Percentiles rank a stretch among this genome's conserved stretches.
phyloP scores from a whole-genome alignment of 2,113 vertebrate genomes.

The Ceuthmochares aereus region DNA sequence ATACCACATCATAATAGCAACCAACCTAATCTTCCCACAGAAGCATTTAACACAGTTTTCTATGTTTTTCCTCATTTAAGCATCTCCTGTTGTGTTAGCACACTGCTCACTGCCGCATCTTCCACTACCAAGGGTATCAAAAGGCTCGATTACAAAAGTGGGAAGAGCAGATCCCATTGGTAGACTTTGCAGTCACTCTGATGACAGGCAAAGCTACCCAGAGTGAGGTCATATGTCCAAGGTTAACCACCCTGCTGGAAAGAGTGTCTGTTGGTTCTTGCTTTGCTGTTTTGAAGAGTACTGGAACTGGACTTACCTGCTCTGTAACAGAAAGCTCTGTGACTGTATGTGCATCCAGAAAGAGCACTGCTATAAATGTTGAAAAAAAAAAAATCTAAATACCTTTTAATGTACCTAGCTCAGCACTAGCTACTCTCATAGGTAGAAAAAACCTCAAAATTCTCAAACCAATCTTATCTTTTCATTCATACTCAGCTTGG shows the following conservation, averaged over 20 bases:
- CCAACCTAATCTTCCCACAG: neutral
- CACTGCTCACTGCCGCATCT: neutral
- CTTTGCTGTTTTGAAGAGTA: neutral
- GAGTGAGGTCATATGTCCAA: neutral
- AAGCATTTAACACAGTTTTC: neutral
- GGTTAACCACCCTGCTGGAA: neutral
- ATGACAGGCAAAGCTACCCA: neutral
- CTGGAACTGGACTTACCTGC: neutral
- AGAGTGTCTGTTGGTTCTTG: neutral
- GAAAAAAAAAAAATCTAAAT: neutral
- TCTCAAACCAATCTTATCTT: neutral
- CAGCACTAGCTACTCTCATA: neutral
- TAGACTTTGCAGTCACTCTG: neutral
- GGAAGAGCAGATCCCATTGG: neutral
- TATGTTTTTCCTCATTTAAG: neutral
- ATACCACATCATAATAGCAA: neutral
- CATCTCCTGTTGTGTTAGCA: neutral
- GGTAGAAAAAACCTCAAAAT: neutral
- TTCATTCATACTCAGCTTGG: neutral
- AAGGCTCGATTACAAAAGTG: neutral
- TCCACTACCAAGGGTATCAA: neutral
- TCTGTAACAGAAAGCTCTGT: neutral
- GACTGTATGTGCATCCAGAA: neutral
- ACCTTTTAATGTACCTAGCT: neutral
- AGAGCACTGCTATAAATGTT: neutral